Base-by-base conservation (phyloP, 2,797 vertebrate species). In the Chromis chromis region DNA sequence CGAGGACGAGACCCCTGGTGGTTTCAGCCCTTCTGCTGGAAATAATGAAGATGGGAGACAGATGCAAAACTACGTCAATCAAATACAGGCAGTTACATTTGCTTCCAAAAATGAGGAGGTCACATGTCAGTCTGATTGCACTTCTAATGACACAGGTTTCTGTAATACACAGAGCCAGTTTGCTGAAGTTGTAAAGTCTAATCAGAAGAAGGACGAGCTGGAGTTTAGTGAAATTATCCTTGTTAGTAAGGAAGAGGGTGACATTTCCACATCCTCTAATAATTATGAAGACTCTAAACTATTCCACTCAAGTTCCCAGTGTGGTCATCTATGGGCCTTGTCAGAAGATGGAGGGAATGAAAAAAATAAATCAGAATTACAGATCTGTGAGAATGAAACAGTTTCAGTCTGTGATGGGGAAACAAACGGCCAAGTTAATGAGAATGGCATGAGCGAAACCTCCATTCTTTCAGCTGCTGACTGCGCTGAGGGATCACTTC, bases 351-450 rank as follows among this genome's bases (percentile, higher is more conserved):
- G 68, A 53, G 54, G 21, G 40, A 50, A 80, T 76, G 63, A 70
- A 53, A 54, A 21, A 40, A 50, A 80, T 76, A 67, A 81, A 67
- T 60, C 68, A 55, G 70, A 80, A 60, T 54, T 76, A 55, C 62
- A 86, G 50, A 82, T 66, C 73, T 63, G 16, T 76, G 74, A 77
- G 55, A 87, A 77, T 76, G 70, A 73, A 85, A 75, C 83, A 74
- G 40, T 53, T 46, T 56, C 72, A 2, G 11, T 67, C 59, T 82
- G 64, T 48, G 48, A 87, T 33, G 44, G 22, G 54, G 68, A 85
- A 88, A 86, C 68, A 86, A 86, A 89, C 81, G 73, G 44, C 44
- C 56, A 50, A 42, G 49, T 79, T 86, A 84, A 87, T 73, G 75
- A 86, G 66, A 59, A 61, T 8, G 25, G n/a, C 52, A 56, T 22